A percentile compares a stretch with the other conserved stretches of the same genome.
Evolutionary conservation across 2,797 vertebrate species (phyloP).

Genomic region (Mormyrus hasselquistii): DNA sequence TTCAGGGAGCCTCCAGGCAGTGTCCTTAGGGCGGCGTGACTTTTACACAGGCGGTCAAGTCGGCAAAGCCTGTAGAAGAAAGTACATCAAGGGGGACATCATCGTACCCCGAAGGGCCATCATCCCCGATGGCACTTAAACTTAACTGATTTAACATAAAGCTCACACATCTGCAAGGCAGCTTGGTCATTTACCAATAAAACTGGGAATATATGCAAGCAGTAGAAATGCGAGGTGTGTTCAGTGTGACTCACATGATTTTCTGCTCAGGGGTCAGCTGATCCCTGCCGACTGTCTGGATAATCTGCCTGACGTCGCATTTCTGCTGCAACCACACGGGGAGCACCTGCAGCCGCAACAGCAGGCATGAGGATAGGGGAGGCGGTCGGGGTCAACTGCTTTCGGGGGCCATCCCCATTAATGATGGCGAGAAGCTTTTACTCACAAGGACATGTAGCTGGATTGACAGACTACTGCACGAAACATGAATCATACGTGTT

Average conservation of each 20-base stretch:
- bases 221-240: not conserved
- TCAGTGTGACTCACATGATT: constrained; percentile 67
- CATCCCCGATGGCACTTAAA: not conserved
- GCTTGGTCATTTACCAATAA: not conserved
- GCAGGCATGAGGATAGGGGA: too few relatives aligned
- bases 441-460: not conserved
- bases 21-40: constrained; percentile 59
- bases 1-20: constrained; percentile 70
- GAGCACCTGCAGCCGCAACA: constrained; percentile 67
- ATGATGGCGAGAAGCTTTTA: not conserved
- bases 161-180: not conserved
- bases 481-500: not conserved
- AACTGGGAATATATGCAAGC: not conserved
- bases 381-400: not conserved
- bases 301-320: constrained; percentile 61
- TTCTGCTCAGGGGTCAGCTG: constrained; percentile 73
- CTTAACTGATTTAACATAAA: not conserved
- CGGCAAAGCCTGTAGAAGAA: constrained; percentile 62
- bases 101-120: not conserved
- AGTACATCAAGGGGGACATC: not conserved
- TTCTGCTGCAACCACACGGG: constrained; percentile 75
- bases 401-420: not conserved
- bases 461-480: not conserved
- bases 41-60: constrained; percentile 73
- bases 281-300: constrained; percentile 70